Percentiles rank a stretch among this genome's conserved stretches.
Evolutionary conservation across 2,797 vertebrate genomes (phyloP).

Genomic region (Holocentrus rufus): DNA sequence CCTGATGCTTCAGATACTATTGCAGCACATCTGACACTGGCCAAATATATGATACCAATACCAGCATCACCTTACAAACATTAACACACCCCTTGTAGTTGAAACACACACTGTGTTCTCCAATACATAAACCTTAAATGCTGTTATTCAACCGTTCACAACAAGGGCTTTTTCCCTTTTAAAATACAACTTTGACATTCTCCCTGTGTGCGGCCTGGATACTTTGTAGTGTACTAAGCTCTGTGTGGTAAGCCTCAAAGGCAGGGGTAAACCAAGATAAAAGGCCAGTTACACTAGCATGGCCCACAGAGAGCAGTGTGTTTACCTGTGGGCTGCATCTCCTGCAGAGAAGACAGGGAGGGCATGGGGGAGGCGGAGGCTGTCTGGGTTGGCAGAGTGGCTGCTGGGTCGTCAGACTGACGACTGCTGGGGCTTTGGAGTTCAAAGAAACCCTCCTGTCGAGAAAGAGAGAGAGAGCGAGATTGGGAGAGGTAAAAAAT

Average conservation of each 20-base stretch:
- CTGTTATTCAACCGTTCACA: background rate
- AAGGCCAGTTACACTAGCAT: conserved; percentile 40
- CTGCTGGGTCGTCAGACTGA: conserved; percentile 50
- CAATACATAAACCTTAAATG: conserved; percentile 2
- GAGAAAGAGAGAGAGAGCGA: background rate
- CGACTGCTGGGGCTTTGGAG: conserved; percentile 50
- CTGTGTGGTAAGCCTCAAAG: conserved; percentile 35
- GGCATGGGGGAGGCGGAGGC: conserved; percentile 38
- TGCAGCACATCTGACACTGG: background rate
- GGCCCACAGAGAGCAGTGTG: conserved; percentile 18
- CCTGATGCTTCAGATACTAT: no score
- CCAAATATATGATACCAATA: background rate
- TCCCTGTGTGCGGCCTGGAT: background rate
- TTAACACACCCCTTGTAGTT: background rate
- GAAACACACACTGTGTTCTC: conserved; percentile 2
- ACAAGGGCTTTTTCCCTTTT: background rate
- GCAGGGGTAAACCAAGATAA: conserved; percentile 39
- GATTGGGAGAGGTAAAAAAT: background rate
- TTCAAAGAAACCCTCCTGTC: conserved; percentile 66
- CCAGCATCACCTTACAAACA: background rate
- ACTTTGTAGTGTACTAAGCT: background rate
- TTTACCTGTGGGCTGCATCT: conserved; percentile 76
- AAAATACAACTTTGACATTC: conserved; percentile 10
- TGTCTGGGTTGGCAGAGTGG: conserved; percentile 31
- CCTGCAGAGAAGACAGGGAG: conserved; percentile 60